Base-by-base conservation (phyloP, 1,140 invertebrate genomes). In the Zeugodacus cucurbitae region DNA sequence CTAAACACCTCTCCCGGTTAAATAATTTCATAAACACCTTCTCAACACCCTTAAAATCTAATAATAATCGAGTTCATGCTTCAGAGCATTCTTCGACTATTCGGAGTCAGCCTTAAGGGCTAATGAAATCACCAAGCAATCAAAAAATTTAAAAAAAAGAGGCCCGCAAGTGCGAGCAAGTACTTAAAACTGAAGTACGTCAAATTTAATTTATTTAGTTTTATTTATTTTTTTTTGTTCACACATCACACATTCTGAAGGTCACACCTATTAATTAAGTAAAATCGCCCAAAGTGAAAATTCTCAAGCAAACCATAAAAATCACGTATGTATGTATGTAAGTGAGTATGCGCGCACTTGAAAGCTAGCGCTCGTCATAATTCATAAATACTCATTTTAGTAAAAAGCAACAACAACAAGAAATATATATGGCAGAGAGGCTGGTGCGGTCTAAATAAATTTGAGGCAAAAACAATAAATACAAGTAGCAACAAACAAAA, bases 271-370 rank as follows among this genome's bases (percentile, higher is more conserved):
- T 74, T 74, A 74, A 74, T 74, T 82, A 41, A 41, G 70, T 26
- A 82, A 54, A 82, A 82, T 44, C 41, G 8, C 74, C 22, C 44
- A 48, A 41, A 82, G 74, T 29, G 74, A 82, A 82, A 82, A 48
- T 54, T 82, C 41, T 82, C 74, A 82, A 48, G 29, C 37, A 82
- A 48, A 82, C n/a, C 26, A 82, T 82, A 82, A 82, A 82, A 82
- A 82, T 82, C 74, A 29, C 74, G 20, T 41, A 74, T 32, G 20
- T 41, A 74, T 34, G 14, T 22, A 1, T 74, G 67, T 26, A 67
- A n/a, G 26, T 34, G n/a, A 17, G 3, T 67, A 67, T 67, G 14
- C 34, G 32, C 14, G 17, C 34, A 74, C 67, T 41, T 37, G 34
- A 41, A 82, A 48, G 70, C 70, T 22, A 74, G 34, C 37, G 14